Evolutionary conservation across 2,113 vertebrate species (phyloP).

Genomic region (Thalassarche chlororhynchos): DNA sequence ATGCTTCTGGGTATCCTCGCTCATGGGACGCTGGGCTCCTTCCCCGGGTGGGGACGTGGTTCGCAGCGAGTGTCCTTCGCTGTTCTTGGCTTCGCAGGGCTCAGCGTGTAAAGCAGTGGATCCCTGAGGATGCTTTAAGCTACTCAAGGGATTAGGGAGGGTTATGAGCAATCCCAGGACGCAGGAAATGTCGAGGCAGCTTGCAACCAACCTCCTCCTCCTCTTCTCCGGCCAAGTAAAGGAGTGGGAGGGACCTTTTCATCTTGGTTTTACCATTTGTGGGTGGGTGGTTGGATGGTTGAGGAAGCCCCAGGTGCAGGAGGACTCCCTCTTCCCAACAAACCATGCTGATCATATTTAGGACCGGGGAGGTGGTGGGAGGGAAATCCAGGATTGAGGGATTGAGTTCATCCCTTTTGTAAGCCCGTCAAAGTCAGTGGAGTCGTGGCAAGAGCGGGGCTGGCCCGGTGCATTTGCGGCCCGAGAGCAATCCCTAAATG

Average conservation of each 20-base stretch:
- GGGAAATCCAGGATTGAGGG: conserved; percentile 49
- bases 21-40: background rate
- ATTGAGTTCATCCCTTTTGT: conserved; percentile 49
- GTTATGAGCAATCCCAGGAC: background rate
- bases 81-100: conserved; percentile 31
- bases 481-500: background rate
- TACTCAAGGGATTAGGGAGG: conserved; percentile 31
- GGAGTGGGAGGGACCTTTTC: background rate
- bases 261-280: background rate
- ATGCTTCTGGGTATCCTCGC: background rate
- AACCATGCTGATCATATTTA: background rate
- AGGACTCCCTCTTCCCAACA: background rate
- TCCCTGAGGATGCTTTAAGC: conserved; percentile 28
- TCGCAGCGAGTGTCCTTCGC: background rate
- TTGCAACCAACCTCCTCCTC: background rate
- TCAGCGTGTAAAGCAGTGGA: background rate
- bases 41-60: fast-evolving
- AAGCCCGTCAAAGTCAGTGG: background rate
- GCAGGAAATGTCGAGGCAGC: background rate
- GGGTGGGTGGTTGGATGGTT: background rate
- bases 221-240: background rate
- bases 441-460: background rate
- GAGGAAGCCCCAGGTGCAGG: background rate
- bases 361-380: background rate
- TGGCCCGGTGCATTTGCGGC: fast-evolving